A percentile compares a stretch with the other conserved stretches of the same genome.
Conservation (phyloP, 2,797 vertebrate species). For the Poeciliopsis infans region DNA sequence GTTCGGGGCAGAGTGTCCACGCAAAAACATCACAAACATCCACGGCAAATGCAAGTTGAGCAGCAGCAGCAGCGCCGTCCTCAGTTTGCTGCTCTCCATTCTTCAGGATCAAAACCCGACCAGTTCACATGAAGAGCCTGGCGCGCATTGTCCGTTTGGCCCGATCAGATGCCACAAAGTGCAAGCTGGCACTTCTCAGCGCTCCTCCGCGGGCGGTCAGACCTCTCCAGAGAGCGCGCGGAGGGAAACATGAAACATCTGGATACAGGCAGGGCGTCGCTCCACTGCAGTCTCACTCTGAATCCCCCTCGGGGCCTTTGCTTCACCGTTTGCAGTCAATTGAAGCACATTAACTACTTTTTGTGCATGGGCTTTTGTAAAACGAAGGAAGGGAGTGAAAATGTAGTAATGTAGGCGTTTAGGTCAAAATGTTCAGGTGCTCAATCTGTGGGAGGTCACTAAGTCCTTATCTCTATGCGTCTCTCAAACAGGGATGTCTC, state of each 20-base stretch:
- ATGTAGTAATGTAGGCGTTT: background rate
- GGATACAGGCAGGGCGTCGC: constrained; percentile 72
- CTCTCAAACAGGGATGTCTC: constrained; percentile 17
- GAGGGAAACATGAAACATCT: constrained; percentile 79
- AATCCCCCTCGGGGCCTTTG: constrained; percentile 25
- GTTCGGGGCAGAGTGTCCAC: constrained; percentile 32
- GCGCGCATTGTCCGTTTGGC: background rate
- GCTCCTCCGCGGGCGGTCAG: constrained; percentile 20
- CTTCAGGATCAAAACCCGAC: constrained; percentile 26
- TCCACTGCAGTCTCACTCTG: constrained; percentile 51
- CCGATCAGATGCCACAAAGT: constrained; percentile 11
- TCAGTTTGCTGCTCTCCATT: constrained; percentile 67
- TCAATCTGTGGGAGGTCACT: constrained; percentile 39
- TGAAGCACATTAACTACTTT: constrained; percentile 11
- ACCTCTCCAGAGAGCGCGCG: constrained; percentile 47
- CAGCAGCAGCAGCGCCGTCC: constrained; percentile 55
- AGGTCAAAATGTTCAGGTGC: constrained; percentile 56
- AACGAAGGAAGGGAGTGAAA: background rate
- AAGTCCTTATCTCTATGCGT: constrained; percentile 20
- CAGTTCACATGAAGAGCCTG: constrained; percentile 17
- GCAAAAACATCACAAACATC: constrained; percentile 48
- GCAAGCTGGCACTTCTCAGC: constrained; percentile 1
- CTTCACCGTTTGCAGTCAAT: constrained; percentile 8
- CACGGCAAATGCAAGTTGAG: constrained; percentile 47
- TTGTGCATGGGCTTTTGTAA: background rate